Percentiles rank a stretch among this genome's conserved stretches.
phyloP scores from a whole-genome alignment of 2,113 vertebrate species.

The Leucopsar rothschildi region DNA sequence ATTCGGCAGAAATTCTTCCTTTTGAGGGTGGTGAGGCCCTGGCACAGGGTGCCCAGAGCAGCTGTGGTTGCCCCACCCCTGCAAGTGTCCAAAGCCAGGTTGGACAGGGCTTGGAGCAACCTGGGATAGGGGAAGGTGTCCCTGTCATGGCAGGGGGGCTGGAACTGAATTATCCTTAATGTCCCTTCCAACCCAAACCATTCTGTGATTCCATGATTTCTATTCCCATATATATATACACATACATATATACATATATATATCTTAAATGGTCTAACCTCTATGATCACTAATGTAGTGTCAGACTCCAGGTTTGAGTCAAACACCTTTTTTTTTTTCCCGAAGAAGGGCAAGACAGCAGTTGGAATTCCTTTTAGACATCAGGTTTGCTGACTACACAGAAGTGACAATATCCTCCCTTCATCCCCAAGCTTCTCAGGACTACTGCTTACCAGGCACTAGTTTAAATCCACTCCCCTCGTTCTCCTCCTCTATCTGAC shows the following conservation, averaged over 20 bases:
- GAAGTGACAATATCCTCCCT: not conserved
- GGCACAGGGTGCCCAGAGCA: not conserved
- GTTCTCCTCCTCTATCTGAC: conserved; percentile 78
- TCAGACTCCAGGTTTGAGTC: not conserved
- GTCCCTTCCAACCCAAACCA: not conserved
- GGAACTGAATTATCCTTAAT: not conserved
- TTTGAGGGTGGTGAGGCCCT: not conserved
- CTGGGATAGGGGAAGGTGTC: not conserved
- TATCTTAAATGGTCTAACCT: not conserved
- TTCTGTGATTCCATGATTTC: not conserved
- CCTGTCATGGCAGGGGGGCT: not conserved
- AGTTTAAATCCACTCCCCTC: conserved; percentile 76
- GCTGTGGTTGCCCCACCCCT: not conserved
- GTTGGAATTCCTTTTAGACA: not conserved
- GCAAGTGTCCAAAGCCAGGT: not conserved
- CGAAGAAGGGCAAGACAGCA: not conserved
- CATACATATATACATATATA: rapidly evolving
- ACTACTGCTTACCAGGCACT: conserved; percentile 77
- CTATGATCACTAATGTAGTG: not conserved
- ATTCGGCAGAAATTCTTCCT: not conserved
- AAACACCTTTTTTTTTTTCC: not conserved
- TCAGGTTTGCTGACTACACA: not conserved
- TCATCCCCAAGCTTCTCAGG: not conserved
- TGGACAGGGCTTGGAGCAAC: not conserved
- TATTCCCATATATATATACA: not conserved